Base-by-base conservation (phyloP, 1,140 invertebrate genomes). In the Rhizoglyphus robini region DNA sequence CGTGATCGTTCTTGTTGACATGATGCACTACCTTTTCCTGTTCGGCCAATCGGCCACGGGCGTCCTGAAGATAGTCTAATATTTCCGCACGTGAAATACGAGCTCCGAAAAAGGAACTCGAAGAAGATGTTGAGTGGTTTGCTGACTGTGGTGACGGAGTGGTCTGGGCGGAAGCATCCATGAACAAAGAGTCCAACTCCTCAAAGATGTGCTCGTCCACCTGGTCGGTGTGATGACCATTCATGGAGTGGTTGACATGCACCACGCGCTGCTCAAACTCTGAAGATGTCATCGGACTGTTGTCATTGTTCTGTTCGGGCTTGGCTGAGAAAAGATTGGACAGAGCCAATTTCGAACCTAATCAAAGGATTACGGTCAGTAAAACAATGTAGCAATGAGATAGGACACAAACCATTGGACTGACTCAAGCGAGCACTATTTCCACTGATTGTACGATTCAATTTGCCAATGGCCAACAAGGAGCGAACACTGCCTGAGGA, bases 21-120 rank as follows among this genome's bases (percentile, higher is more conserved):
- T n/a, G n/a, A n/a, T n/a, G n/a, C n/a, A n/a, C 58, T n/a, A 63
- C 51, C 13, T 62, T 65, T 20, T 65, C 69, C 3, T 73, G n/a
- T 25, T 63, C 29, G n/a, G 18, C 66, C 11, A 72, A 82, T 57
- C 87, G 81, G 75, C 84, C 82, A 76, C 88, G 86, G 25, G 88
- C 87, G 73, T 87, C 88, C 46, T 90, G 87, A 54, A 93, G 77
- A 71, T 90, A 92, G 34, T 86, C 88, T 4, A 93, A 76, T 67
- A 93, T 87, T 70, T 93, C 88, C 69, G 89, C 88, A 73, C 90
- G 90, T 1, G 87, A 86, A 8, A 54, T 54, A 8, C 62, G n/a
- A 57, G 30, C 15, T 3, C 29, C 34, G 20, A 57, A 38, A 67
- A 60, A 29, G 68, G 23, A 54, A n/a, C n/a, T n/a, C 15, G 51